A percentile compares a stretch with the other conserved stretches of the same genome.
Evolutionary conservation across 2,888 invertebrate genomes (phyloP).

Genomic region (Sinodicranocentrus sp.): DNA sequence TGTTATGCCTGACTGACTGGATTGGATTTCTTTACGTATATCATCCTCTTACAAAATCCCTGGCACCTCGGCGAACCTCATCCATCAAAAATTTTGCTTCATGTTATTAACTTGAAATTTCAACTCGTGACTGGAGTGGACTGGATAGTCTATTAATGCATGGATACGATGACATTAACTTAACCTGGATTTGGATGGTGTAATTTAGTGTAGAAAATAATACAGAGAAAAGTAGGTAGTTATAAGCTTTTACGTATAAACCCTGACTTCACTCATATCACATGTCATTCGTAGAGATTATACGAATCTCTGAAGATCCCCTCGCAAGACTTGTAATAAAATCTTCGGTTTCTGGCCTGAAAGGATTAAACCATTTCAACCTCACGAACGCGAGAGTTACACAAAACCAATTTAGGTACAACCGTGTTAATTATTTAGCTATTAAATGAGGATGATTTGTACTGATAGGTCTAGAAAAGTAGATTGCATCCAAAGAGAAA

Average conservation of each 20-base stretch:
- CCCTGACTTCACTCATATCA: background rate
- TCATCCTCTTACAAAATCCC: no score
- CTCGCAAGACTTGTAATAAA: background rate
- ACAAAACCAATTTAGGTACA: no score
- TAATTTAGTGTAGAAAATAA: background rate
- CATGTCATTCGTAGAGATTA: conserved; percentile 47
- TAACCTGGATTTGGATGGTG: background rate
- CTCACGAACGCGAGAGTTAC: no score
- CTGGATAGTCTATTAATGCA: no score
- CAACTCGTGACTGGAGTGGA: background rate
- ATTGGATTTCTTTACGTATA: no score
- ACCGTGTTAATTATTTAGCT: no score
- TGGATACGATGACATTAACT: background rate
- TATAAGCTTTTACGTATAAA: conserved; percentile 7
- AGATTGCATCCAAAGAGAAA: no score
- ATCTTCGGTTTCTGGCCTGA: background rate
- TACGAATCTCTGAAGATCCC: conserved; percentile 45
- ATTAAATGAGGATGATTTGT: no score
- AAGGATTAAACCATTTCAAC: no score
- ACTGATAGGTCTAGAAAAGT: no score
- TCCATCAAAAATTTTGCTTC: no score
- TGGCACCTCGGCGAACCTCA: background rate
- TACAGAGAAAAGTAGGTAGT: background rate
- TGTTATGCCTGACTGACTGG: no score
- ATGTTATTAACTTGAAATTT: background rate